Evolutionary conservation across 2,888 invertebrate genomes (phyloP).

Genomic region (Teleogryllus oceanicus): DNA sequence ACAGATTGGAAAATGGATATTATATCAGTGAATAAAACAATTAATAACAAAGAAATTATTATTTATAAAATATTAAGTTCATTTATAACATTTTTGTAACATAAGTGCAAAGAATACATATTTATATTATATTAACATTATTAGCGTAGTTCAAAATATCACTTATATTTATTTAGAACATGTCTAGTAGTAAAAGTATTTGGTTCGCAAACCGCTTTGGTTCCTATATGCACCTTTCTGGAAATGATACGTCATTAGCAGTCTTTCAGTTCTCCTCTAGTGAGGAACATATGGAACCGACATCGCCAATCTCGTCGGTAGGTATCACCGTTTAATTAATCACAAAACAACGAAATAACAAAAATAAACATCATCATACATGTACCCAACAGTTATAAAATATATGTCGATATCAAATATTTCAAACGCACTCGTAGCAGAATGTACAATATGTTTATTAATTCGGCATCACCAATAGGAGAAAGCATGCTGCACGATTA

Average conservation of each 20-base stretch:
- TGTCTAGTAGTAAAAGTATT: background rate
- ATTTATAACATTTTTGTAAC: background rate
- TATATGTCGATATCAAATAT: background rate
- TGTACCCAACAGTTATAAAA: background rate
- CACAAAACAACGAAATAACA: background rate
- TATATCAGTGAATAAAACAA: no score
- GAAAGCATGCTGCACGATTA: no score
- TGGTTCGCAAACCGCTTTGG: background rate
- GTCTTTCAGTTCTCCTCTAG: background rate
- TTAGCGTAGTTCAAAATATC: constrained; percentile 30
- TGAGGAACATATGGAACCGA: background rate
- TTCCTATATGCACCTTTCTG: constrained; percentile 1
- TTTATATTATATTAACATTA: background rate
- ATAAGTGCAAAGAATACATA: background rate
- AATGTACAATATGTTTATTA: no score
- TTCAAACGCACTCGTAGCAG: background rate
- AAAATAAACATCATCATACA: background rate
- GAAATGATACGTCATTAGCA: background rate
- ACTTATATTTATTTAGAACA: constrained; percentile 23
- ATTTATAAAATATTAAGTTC: background rate
- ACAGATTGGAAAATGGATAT: no score
- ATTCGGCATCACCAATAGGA: no score
- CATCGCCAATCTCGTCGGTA: no score
- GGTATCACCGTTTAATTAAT: background rate
- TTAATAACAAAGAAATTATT: no score